These are phyloP conservation scores for Anthoscopus minutus DNA, from an alignment of 2,113 vertebrate species.

Conservation along the genomic window DNA sequence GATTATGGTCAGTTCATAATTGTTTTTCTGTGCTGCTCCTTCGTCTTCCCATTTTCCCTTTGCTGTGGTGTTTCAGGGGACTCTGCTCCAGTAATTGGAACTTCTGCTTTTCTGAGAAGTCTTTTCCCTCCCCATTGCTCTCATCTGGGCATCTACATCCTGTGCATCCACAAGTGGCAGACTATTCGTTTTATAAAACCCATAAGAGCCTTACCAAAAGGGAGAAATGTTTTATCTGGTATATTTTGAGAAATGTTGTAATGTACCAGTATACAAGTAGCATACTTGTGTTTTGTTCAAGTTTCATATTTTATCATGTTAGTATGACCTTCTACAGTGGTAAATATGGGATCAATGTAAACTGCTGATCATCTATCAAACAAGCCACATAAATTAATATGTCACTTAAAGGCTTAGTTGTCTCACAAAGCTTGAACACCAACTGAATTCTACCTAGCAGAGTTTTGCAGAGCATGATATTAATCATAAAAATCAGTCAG, in stretches of 20 bases:
- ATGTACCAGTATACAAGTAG: background rate
- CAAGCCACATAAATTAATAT: background rate
- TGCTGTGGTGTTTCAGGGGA: background rate
- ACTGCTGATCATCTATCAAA: background rate
- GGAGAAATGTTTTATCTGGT: background rate
- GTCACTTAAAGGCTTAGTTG: background rate
- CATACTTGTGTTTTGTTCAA: background rate
- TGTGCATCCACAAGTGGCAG: background rate
- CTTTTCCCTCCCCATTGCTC: rapidly evolving
- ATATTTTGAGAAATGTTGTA: background rate
- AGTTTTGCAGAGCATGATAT: background rate
- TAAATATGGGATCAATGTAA: background rate
- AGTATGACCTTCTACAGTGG: background rate
- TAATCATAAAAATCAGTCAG: background rate
- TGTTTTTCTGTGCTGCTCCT: background rate
- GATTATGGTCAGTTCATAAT: background rate
- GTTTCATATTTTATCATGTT: background rate
- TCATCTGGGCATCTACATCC: background rate
- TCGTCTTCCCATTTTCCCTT: rapidly evolving
- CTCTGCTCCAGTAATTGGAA: background rate
- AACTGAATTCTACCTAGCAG: background rate
- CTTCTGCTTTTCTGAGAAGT: background rate
- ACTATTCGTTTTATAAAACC: background rate
- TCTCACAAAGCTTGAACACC: background rate
- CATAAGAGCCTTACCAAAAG: background rate